These are phyloP conservation scores for Polyploca ridens DNA, from an alignment of 2,888 invertebrate genomes.

Conservation along the genomic window DNA sequence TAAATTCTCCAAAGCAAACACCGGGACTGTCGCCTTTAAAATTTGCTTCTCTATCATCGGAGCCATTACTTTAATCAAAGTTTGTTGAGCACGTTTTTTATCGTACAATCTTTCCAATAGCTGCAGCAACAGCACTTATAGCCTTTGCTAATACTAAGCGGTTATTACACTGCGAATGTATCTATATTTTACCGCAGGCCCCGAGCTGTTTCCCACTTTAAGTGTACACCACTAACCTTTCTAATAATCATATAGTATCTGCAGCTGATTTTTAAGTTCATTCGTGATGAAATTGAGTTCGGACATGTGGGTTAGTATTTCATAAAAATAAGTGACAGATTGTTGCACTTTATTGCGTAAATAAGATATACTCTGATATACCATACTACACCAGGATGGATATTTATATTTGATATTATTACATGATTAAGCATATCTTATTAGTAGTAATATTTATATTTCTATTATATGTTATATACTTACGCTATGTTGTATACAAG, in stretches of 20 bases:
- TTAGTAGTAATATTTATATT: no score
- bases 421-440: no score
- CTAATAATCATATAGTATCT: not conserved
- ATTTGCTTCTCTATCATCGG: not conserved
- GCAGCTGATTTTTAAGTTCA: not conserved
- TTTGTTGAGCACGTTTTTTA: constrained; percentile 1
- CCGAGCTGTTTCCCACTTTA: not conserved
- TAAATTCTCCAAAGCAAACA: not conserved
- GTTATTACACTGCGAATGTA: not conserved
- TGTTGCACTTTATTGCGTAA: no score
- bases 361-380: no score
- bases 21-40: not conserved
- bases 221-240: not conserved
- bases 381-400: no score
- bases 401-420: no score
- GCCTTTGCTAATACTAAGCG: not conserved
- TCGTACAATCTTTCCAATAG: constrained; percentile 1
- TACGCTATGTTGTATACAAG: no score
- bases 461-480: no score
- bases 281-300: constrained; percentile 1
- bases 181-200: not conserved
- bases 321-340: no score
- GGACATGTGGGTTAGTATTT: no score
- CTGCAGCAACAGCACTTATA: not conserved
- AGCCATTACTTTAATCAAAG: constrained; percentile 4